phyloP scores from a whole-genome alignment of 2,888 invertebrate genomes.

The Cinara cedri region DNA sequence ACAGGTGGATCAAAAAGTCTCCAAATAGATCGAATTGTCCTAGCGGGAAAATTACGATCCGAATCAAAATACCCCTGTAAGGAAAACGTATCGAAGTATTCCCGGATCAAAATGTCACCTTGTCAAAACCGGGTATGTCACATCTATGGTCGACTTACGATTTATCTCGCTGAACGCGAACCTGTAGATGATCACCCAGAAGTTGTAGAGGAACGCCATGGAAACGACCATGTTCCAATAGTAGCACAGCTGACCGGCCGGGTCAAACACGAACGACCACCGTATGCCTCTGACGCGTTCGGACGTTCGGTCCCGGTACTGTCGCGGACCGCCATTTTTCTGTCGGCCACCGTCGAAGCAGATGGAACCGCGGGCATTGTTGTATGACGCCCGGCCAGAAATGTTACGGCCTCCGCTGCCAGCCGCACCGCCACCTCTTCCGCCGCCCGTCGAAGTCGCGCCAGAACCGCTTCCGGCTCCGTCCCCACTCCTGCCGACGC shows the following conservation, averaged over 20 bases:
- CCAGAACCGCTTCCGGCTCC: slow-evolving; percentile 70
- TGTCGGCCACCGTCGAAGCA: slow-evolving; percentile 59
- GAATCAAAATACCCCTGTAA: no score
- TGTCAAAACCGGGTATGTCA: no score
- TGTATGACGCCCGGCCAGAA: slow-evolving; percentile 60
- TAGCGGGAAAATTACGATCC: no score
- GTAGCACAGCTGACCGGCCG: slow-evolving; percentile 93
- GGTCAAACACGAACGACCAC: slow-evolving; percentile 98
- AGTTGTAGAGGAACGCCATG: slow-evolving; percentile 93
- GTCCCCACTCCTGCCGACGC: slow-evolving; percentile 67
- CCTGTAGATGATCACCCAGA: slow-evolving; percentile 98
- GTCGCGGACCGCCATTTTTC: slow-evolving; percentile 51
- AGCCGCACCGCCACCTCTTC: slow-evolving; percentile 62
- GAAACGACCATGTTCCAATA: slow-evolving; percentile 98
- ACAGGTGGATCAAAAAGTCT: no score
- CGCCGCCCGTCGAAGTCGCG: neutral
- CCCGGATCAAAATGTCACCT: no score
- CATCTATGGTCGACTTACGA: no score
- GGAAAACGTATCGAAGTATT: no score
- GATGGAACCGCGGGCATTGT: slow-evolving; percentile 67
- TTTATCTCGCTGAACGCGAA: slow-evolving; percentile 98
- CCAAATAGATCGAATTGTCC: no score
- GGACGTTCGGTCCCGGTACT: slow-evolving; percentile 55
- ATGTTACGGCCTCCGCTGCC: slow-evolving; percentile 62
- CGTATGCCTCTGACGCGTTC: slow-evolving; percentile 66